Evolutionary conservation across 2,888 invertebrate genomes (phyloP), one percentile per base, ranked within the genome.

Genomic region (Dryadula phaetusa): DNA sequence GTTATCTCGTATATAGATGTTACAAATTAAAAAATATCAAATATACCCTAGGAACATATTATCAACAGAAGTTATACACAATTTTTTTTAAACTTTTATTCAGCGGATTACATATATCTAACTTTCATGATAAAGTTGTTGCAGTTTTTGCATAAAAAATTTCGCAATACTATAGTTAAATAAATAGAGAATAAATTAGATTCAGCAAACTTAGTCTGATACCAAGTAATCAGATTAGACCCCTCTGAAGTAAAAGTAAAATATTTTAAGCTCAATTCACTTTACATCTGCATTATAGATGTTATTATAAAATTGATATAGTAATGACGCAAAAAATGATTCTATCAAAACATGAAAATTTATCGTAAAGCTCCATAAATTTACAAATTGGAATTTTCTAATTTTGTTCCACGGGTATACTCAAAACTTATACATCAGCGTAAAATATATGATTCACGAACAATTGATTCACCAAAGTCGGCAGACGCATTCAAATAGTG

Each of bases 161-260:
- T 8, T 22, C 22, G 7, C 40, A 56, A 40, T n/a, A 37, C 10
- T 8, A 32, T 42, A 32, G 32, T 18, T 20, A 20, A 53, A 44
- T 42, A 42, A 37, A 32, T 42, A 40, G 18, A 28, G 42, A 53
- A 40, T 46, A 47, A 64, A 47, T 18, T 47, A 25, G 46, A 47
- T 64, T 46, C 22, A 16, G 28, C 12, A n/a, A 53, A 22, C 8
- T 44, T 25, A 32, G 22, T 34, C 3, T 34, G 37, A 47, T 25
- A 40, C 16, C 14, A 2, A 20, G 56, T 64, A 56, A 64, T 56
- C 34, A 44, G 56, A 37, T 56, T 22, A 12, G 20, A 53, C 40
- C 14, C 46, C 37, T 16, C 47, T 28, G 22, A 25, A 18, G 46
- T 25, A 47, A 47, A 64, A 46, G 6, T 37, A 18, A 14, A 25